Evolutionary conservation across 2,797 vertebrate genomes (phyloP), one percentile per base, ranked within the genome.

Genomic region (Pipistrellus kuhlii): DNA sequence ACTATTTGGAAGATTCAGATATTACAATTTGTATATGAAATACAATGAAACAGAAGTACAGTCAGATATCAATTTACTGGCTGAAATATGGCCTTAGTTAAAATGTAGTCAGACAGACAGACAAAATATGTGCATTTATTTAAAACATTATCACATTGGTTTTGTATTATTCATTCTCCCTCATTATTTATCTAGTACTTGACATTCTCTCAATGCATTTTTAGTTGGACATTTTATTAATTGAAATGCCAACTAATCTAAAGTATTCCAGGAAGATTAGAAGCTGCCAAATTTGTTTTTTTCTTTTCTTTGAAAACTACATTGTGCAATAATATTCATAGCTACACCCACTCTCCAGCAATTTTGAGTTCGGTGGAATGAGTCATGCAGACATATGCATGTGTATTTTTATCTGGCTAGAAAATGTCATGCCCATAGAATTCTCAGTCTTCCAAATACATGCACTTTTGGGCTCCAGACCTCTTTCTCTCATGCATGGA

Each of bases 341-440:
- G 96, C 96, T 95, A 97, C 97, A 93, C 97, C 97, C 96, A 97
- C 96, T 97, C 96, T 84, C 88, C 75, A 88, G 95, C 95, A 97
- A 97, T 97, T 97, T 96, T 97, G 96, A 97, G 97, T 97, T 96
- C 82, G 96, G 96, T 94, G 90, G 95, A 96, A 93, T 97, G 97
- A 97, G 90, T 97, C 97, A 97, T 93, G 62, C 93, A 95, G 96
- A 94, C 97, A 97, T 97, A 97, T 97, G 97, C 94, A 95, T 97
- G 95, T 96, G 38, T 97, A 97, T 97, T 97, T 97, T 97, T 97
- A 97, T 96, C 97, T 96, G 96, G 95, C 82, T 97, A 93, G 96
- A 95, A 97, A 97, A 97, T 97, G 97, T 97, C 97, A 97, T 96
- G 96, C 96, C 96, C 94, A 84, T 93, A 30, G 69, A 73, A 92